Percentiles rank a stretch among this genome's conserved stretches.
phyloP scores from a whole-genome alignment of 2,113 vertebrate genomes.

The Xenotilapia flavipinnis region DNA sequence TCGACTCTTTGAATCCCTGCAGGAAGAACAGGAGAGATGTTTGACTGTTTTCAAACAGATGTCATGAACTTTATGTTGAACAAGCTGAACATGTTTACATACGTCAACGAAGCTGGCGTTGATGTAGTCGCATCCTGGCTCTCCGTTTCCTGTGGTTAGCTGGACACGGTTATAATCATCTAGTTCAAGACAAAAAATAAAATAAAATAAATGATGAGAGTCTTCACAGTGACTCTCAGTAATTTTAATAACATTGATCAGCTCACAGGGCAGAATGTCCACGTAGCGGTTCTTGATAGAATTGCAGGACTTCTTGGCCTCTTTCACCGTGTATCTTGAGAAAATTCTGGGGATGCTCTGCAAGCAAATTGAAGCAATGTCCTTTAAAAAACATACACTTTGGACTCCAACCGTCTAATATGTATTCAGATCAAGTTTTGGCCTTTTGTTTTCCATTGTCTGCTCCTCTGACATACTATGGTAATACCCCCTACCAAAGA shows the following conservation, averaged over 20 bases:
- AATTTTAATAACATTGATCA: slow-evolving; percentile 13
- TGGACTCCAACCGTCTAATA: background rate
- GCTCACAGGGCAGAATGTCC: slow-evolving; percentile 95
- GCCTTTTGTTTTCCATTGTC: background rate
- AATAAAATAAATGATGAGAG: background rate
- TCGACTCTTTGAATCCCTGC: slow-evolving; percentile 91
- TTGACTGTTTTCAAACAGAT: background rate
- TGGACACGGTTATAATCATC: slow-evolving; percentile 93
- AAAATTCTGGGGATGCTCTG: slow-evolving; percentile 95
- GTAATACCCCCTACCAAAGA: rapidly evolving
- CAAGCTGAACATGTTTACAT: slow-evolving; percentile 9
- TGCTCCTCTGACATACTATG: rapidly evolving
- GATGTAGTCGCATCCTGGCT: slow-evolving; percentile 85
- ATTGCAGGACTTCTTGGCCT: slow-evolving; percentile 84
- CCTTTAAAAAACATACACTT: background rate
- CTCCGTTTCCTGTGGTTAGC: slow-evolving; percentile 76
- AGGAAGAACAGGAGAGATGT: background rate
- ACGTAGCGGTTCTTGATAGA: slow-evolving; percentile 91
- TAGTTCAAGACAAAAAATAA: slow-evolving; percentile 40
- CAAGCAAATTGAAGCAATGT: background rate
- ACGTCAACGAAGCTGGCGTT: slow-evolving; percentile 97
- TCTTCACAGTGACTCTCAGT: background rate
- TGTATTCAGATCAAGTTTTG: background rate
- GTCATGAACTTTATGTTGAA: rapidly evolving
- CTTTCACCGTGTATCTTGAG: slow-evolving; percentile 81